These are phyloP conservation scores for Sterrhoptilus dennistouni DNA, from an alignment of 2,113 vertebrate species.

Conservation along the genomic window DNA sequence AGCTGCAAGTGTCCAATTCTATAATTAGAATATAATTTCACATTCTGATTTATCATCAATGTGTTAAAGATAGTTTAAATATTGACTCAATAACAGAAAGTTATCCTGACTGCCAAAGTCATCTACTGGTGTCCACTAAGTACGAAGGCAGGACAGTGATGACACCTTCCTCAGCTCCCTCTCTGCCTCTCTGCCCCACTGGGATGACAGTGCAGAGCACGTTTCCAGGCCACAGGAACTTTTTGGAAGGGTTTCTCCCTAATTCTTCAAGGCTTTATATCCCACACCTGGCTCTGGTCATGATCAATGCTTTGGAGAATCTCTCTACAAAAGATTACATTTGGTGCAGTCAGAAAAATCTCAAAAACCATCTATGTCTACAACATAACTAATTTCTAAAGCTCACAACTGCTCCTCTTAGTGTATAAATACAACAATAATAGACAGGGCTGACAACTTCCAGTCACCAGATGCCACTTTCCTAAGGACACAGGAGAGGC, in stretches of 20 bases:
- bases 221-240: background rate
- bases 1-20: background rate
- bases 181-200: background rate
- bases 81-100: background rate
- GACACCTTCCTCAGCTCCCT: background rate
- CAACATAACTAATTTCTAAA: background rate
- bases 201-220: background rate
- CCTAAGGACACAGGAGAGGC: background rate
- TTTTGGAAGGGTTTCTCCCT: background rate
- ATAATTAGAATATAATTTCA: background rate
- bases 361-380: background rate
- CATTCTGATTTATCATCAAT: background rate
- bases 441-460: background rate
- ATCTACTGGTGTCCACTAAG: background rate
- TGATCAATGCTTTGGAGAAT: background rate
- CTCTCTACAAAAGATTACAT: background rate
- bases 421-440: background rate
- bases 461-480: background rate
- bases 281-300: background rate
- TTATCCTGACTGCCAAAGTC: background rate
- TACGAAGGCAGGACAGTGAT: background rate
- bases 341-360: background rate
- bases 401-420: background rate
- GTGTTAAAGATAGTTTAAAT: background rate
- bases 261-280: background rate